A percentile compares a stretch with the other conserved stretches of the same genome.
Evolutionary conservation across 2,113 vertebrate genomes (phyloP).

Genomic region (Carollia perspicillata): DNA sequence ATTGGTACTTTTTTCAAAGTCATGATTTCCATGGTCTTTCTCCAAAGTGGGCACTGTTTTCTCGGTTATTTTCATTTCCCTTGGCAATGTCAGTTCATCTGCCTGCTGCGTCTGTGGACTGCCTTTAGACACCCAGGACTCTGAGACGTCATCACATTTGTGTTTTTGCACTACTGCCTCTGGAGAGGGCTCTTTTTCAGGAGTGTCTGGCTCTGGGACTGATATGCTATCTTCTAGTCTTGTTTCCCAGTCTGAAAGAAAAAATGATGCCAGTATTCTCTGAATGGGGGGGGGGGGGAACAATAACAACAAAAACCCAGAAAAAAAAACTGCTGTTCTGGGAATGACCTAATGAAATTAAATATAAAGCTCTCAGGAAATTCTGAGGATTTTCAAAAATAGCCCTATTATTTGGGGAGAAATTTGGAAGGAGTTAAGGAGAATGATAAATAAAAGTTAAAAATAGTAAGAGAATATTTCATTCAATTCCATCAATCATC

Average conservation of each 20-base stretch:
- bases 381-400: neutral
- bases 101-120: neutral
- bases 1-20: neutral
- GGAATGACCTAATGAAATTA: neutral
- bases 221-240: neutral
- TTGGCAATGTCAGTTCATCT: neutral
- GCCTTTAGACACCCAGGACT: neutral
- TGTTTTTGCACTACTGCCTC: neutral
- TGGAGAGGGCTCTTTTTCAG: neutral
- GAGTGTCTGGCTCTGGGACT: neutral
- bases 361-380: neutral
- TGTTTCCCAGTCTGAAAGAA: conserved; percentile 61
- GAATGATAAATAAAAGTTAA: neutral
- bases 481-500: neutral
- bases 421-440: neutral
- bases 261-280: conserved; percentile 29
- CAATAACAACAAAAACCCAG: neutral
- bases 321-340: neutral
- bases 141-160: neutral
- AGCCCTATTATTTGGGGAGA: neutral
- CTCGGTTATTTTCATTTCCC: neutral
- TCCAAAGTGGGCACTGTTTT: neutral
- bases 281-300: neutral
- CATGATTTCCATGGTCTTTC: neutral
- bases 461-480: neutral